Percentiles rank a stretch among this genome's conserved stretches.
These are phyloP conservation scores for Falco naumanni DNA, from an alignment of 2,797 vertebrate genomes.

Conservation along the genomic window DNA sequence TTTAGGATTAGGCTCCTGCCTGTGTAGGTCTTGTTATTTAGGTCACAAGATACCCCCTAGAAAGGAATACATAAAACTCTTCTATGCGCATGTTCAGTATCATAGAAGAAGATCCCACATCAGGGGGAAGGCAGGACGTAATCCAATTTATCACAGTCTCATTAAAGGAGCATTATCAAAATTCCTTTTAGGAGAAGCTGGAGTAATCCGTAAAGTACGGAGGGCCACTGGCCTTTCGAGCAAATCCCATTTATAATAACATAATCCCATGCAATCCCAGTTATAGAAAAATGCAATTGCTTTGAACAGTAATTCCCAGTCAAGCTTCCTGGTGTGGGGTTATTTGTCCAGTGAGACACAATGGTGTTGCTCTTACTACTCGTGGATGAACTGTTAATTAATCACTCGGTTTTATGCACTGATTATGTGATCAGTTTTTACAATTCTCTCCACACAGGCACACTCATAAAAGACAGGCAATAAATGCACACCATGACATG, in stretches of 20 bases:
- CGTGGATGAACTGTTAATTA: neutral
- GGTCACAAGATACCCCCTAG: rapidly evolving
- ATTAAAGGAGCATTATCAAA: conserved; percentile 35
- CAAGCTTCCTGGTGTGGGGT: neutral
- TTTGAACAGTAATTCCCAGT: neutral
- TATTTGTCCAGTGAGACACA: neutral
- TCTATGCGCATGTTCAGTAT: rapidly evolving
- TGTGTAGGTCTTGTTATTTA: neutral
- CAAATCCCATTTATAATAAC: conserved; percentile 33
- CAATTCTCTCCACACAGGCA: neutral
- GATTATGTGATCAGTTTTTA: neutral
- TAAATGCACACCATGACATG: rapidly evolving
- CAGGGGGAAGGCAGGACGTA: neutral
- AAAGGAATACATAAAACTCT: neutral
- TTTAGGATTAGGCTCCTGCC: neutral
- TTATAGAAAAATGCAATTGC: conserved; percentile 18
- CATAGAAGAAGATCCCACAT: neutral
- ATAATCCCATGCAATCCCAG: conserved; percentile 31
- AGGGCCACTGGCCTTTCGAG: neutral
- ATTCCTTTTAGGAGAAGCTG: conserved; percentile 12
- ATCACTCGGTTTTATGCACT: neutral
- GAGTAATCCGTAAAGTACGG: neutral
- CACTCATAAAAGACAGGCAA: neutral
- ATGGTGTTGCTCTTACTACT: neutral
- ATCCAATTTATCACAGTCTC: conserved; percentile 19